Conservation (phyloP, 2,888 invertebrate genomes). For the Strigamia transsilvanica region DNA sequence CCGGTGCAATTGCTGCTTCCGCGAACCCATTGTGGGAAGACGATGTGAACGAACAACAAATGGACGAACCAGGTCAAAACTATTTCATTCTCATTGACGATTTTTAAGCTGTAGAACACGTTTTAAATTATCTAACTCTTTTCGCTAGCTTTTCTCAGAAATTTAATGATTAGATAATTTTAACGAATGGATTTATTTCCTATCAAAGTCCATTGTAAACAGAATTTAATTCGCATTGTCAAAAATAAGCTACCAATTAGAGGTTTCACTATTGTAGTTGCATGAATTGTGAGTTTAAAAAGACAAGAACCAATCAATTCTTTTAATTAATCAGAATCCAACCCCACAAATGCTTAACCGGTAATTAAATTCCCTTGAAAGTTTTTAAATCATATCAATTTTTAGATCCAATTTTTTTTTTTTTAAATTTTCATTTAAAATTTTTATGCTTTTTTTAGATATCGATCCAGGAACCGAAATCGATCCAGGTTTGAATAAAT, state of each 20-base stretch:
- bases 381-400: too few species aligned
- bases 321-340: too few species aligned
- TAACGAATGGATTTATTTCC: not conserved
- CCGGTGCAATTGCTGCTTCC: not conserved
- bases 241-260: not conserved
- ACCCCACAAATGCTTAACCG: too few species aligned
- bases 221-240: not conserved
- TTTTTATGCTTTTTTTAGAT: constrained; percentile 33
- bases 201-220: not conserved
- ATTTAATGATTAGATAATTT: not conserved
- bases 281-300: too few species aligned
- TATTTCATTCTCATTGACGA: not conserved
- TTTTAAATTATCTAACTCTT: not conserved
- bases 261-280: not conserved
- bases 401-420: not conserved
- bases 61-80: not conserved
- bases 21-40: not conserved
- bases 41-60: not conserved
- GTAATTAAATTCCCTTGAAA: too few species aligned
- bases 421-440: not conserved
- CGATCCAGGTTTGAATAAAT: constrained; percentile 9
- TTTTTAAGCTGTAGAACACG: not conserved
- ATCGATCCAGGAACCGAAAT: constrained; percentile 2
- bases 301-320: too few species aligned
- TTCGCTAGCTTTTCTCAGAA: not conserved